Evolutionary conservation across 2,797 vertebrate genomes (phyloP).

Genomic region (Chromobotia macracanthus): DNA sequence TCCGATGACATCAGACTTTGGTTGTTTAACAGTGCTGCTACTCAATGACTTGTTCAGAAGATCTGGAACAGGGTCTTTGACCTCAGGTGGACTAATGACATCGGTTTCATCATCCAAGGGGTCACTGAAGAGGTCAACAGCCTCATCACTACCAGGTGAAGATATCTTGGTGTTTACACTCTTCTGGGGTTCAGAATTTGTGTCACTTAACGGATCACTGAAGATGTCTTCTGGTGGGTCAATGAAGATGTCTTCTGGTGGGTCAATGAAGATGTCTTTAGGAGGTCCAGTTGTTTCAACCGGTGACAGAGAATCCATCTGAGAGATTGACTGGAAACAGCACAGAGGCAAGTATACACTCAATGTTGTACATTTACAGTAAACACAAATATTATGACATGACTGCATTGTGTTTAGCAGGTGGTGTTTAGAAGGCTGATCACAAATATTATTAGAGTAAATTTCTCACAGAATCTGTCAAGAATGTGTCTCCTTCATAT

Average conservation of each 20-base stretch:
- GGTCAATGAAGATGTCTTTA: conserved; percentile 61
- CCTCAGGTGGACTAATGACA: conserved; percentile 12
- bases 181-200: conserved; percentile 26
- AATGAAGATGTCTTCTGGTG: conserved; percentile 57
- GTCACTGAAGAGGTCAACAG: conserved; percentile 41
- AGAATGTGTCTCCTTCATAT: background rate
- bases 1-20: conserved; percentile 43
- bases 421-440: too few relatives aligned
- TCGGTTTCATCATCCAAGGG: conserved; percentile 40
- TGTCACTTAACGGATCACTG: conserved; percentile 46
- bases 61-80: conserved; percentile 27
- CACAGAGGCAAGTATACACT: background rate
- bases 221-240: conserved; percentile 60
- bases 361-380: too few relatives aligned
- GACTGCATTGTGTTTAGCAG: too few relatives aligned
- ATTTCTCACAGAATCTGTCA: too few relatives aligned
- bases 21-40: background rate
- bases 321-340: conserved; percentile 40
- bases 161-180: conserved; percentile 7
- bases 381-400: too few relatives aligned
- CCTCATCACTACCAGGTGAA: conserved; percentile 28
- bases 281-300: conserved; percentile 54
- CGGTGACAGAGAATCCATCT: conserved; percentile 53
- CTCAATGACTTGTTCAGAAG: background rate
- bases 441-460: too few relatives aligned